Conservation (phyloP, 1,140 invertebrate species). For the Rhopalosiphum maidis region DNA sequence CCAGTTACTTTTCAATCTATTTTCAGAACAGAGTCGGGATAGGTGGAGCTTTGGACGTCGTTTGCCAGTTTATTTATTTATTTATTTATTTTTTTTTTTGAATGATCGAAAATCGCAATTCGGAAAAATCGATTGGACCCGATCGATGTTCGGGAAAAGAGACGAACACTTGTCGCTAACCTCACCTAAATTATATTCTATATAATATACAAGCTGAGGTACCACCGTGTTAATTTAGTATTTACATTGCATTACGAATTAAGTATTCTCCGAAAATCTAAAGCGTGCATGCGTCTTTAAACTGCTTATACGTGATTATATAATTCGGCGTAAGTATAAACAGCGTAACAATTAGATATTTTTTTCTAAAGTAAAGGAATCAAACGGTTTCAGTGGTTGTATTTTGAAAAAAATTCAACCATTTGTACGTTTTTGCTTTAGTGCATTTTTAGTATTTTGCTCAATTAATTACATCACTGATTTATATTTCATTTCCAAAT, state of each 20-base stretch:
- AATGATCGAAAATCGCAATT: background rate
- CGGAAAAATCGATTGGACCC: background rate
- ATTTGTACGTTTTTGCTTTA: background rate
- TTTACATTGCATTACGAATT: background rate
- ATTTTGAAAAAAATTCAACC: background rate
- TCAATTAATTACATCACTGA: background rate
- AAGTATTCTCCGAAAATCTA: background rate
- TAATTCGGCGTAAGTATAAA: too few relatives aligned
- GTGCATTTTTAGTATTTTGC: background rate
- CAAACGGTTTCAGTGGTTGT: background rate
- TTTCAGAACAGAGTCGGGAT: background rate
- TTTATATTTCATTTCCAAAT: background rate
- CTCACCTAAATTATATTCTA: background rate
- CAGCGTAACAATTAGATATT: background rate
- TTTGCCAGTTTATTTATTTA: background rate
- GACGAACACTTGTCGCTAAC: background rate
- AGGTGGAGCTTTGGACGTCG: background rate
- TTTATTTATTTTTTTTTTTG: background rate
- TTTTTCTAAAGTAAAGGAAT: background rate
- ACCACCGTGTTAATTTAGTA: background rate
- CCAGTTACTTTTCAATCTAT: slow-evolving; percentile 2
- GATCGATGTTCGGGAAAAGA: background rate
- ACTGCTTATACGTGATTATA: background rate
- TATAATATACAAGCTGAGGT: background rate
- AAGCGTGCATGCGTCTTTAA: background rate